Evolutionary conservation across 1,140 invertebrate genomes (phyloP), one percentile per base, ranked within the genome.

Genomic region (Heliconius nattereri): DNA sequence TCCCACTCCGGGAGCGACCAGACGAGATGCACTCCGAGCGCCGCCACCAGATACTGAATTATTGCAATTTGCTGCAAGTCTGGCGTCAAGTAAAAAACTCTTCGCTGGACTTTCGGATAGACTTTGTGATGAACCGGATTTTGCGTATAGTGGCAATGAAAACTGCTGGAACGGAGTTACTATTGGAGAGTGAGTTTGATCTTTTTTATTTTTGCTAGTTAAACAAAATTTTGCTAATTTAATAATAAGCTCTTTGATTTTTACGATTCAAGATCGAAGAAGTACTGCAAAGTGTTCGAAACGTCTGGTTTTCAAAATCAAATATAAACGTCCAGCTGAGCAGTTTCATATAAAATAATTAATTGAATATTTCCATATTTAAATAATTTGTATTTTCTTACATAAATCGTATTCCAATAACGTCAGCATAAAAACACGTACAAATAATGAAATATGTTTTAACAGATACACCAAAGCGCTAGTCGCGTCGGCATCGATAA

Each of bases 91-190:
- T n/a, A 96, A 96, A 81, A 96, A 96, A 73, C 97, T 97, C 85
- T 97, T 97, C 86, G 79, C 86, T 20, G 96, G 95, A 78, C 89
- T 97, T 7, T 96, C 96, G 2, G 97, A 97, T 87, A 95, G 95
- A 54, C 92, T 97, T 52, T 97, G 97, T 89, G 92, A 95, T 45
- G 95, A 96, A 80, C 95, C 95, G 3, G 95, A 95, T 81, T 96
- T 96, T 78, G 96, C 95, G 8, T 93, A 95, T 37, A 95, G 94
- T 16, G 95, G 95, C 73, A 95, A 95, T 26, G 95, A 95, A 26
- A 95, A 95, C 9, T 97, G 97, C 89, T 97, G 97, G 97, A 97
- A 97, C 87, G 97, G 97, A 54, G 95, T 97, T 83, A 91, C 95
- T 78, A 93, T 97, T 83, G 97, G 96, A 92, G 96, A 97, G 97